Percentiles rank a stretch among this genome's conserved stretches.
These are phyloP conservation scores for Berghia stephanieae DNA, from an alignment of 1,140 invertebrate species.

Conservation along the genomic window DNA sequence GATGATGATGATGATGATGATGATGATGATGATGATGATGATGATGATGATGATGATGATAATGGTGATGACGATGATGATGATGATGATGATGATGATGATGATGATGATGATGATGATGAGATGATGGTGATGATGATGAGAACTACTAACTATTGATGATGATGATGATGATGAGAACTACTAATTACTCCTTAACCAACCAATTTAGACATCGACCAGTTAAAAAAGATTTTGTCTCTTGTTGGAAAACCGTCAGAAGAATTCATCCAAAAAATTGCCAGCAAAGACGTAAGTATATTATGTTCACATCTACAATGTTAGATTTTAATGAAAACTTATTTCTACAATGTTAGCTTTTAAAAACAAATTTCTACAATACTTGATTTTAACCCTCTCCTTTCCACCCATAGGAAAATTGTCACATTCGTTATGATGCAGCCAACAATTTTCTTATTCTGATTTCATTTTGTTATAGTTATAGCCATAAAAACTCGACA, in stretches of 20 bases:
- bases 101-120: no score
- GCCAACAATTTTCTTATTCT: no score
- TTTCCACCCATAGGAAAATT: no score
- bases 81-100: constrained; percentile 32
- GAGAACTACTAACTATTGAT: no score
- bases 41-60: constrained; percentile 29
- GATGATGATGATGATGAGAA: not conserved
- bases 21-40: constrained; percentile 26
- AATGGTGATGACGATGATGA: constrained; percentile 27
- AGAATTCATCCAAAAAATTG: constrained; percentile 37
- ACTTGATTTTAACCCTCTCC: no score
- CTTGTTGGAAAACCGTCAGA: constrained; percentile 37
- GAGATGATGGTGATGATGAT: constrained; percentile 1
- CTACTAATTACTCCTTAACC: not conserved
- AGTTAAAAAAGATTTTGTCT: constrained; percentile 40
- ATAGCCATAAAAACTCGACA: no score
- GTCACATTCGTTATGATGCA: no score
- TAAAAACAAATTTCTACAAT: no score
- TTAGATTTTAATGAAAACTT: no score
- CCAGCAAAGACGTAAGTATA: constrained; percentile 39
- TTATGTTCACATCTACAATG: no score
- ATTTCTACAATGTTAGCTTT: no score
- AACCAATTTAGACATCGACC: constrained; percentile 38
- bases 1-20: constrained; percentile 8
- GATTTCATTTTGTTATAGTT: no score